These are phyloP conservation scores for Halichondria panicea DNA, from an alignment of 37 sponge, comb jelly and placozoan genomes.

Conservation along the genomic window DNA sequence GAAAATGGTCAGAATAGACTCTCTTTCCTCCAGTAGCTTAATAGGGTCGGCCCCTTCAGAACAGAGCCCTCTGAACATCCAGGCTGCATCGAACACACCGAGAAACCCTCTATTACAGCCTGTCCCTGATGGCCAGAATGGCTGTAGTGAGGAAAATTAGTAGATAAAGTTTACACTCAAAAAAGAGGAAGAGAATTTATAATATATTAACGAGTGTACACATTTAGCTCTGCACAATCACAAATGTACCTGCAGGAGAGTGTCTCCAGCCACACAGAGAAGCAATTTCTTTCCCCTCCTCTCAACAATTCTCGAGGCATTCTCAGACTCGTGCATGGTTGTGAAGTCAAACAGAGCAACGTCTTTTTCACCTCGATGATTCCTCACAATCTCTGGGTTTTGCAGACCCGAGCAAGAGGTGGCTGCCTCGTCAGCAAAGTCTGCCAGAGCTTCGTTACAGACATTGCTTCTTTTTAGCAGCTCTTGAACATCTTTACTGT, in stretches of 20 bases:
- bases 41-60: constrained; percentile 44
- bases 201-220: too few species aligned
- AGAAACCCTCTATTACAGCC: constrained; percentile 86
- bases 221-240: too few species aligned
- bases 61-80: constrained; percentile 82
- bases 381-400: constrained; percentile 53
- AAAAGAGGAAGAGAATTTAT: too few species aligned
- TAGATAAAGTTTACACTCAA: too few species aligned
- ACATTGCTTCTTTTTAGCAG: constrained; percentile 59
- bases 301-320: constrained; percentile 72
- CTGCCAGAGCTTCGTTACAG: constrained; percentile 39
- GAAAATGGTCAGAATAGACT: constrained; percentile 61
- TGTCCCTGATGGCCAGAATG: constrained; percentile 93
- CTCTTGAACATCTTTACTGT: constrained; percentile 42
- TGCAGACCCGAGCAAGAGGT: constrained; percentile 70
- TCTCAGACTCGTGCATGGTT: constrained; percentile 66
- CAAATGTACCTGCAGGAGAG: constrained; percentile 79
- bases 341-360: constrained; percentile 89
- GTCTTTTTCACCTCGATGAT: constrained; percentile 66
- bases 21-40: constrained; percentile 68
- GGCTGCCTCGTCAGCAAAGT: constrained; percentile 79
- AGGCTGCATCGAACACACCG: constrained; percentile 83
- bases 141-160: too few species aligned
- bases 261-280: constrained; percentile 81
- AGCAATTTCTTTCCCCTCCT: constrained; percentile 61